These are phyloP conservation scores for Cantharis rufa DNA, from an alignment of 2,888 invertebrate species.

Conservation along the genomic window DNA sequence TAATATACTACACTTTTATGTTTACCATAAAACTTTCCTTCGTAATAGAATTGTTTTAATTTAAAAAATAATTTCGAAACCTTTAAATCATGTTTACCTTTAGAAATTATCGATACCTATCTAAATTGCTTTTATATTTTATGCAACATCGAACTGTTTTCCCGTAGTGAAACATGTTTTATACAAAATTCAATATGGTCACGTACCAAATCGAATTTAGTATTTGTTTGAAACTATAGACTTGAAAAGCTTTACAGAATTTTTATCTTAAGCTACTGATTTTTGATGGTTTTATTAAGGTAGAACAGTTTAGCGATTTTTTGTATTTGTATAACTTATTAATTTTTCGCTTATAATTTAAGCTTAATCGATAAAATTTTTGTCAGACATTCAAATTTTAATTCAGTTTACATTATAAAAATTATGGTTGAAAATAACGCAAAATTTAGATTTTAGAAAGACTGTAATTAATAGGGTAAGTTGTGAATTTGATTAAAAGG, in stretches of 20 bases:
- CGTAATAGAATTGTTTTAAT: not conserved
- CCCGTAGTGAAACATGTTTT: conserved; percentile 10
- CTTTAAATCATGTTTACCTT: not conserved
- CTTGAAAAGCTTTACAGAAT: not conserved
- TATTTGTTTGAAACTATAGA: conserved; percentile 16
- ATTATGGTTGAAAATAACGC: not conserved
- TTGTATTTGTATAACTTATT: not conserved
- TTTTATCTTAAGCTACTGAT: not conserved
- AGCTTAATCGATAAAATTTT: not conserved
- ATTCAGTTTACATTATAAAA: not conserved
- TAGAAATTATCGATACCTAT: conserved; percentile 23
- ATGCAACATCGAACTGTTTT: conserved; percentile 22
- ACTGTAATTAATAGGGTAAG: not conserved
- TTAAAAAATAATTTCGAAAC: not conserved
- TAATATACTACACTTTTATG: not conserved
- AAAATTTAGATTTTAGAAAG: not conserved
- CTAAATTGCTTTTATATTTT: conserved; percentile 28
- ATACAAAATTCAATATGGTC: conserved; percentile 21
- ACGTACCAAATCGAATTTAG: conserved; percentile 25
- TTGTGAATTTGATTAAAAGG: not conserved
- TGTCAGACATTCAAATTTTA: not conserved
- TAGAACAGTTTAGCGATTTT: not conserved
- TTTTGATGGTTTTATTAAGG: not conserved
- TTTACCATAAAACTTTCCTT: not conserved
- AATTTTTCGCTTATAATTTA: not conserved